Percentiles rank a stretch among this genome's conserved stretches.
Conservation (phyloP, 2,797 vertebrate genomes). For the Alfaro cultratus region DNA sequence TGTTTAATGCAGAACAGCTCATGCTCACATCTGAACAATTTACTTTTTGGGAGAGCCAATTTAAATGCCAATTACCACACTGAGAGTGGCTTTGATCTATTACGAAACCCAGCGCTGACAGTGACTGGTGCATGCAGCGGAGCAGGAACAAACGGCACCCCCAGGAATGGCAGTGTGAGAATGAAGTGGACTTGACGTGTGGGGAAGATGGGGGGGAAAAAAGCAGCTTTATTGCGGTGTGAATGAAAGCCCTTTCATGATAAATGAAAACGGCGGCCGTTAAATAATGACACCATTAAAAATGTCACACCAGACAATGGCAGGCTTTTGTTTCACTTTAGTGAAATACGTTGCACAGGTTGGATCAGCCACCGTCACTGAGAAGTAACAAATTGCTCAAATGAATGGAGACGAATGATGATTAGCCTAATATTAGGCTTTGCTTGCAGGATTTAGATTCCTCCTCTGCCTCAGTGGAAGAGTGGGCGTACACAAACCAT, state of each 20-base stretch:
- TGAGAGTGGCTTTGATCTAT: slow-evolving; percentile 48
- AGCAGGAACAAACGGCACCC: slow-evolving; percentile 15
- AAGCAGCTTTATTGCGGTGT: slow-evolving; percentile 15
- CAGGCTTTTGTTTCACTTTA: not conserved
- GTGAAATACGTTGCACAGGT: not conserved
- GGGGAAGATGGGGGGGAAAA: slow-evolving; percentile 14
- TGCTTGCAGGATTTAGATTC: not conserved
- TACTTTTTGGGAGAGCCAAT: slow-evolving; percentile 59
- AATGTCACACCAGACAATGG: slow-evolving; percentile 3
- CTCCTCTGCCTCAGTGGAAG: not conserved
- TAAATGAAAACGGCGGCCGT: slow-evolving; percentile 7
- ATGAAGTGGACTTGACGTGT: slow-evolving; percentile 15
- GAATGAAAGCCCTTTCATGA: slow-evolving; percentile 24
- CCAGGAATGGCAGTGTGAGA: slow-evolving; percentile 20
- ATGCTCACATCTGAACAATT: slow-evolving; percentile 38
- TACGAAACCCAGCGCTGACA: slow-evolving; percentile 47
- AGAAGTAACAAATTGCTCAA: slow-evolving; percentile 12
- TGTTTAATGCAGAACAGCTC: slow-evolving; percentile 60
- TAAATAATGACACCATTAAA: slow-evolving; percentile 13
- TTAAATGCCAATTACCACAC: slow-evolving; percentile 59
- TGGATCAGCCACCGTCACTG: not conserved
- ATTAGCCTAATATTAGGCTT: slow-evolving; percentile 1
- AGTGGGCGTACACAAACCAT: not conserved
- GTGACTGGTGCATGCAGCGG: slow-evolving; percentile 44
- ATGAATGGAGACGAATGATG: not conserved